Evolutionary conservation across 2,113 vertebrate species (phyloP).

Genomic region (Amia ocellicauda): DNA sequence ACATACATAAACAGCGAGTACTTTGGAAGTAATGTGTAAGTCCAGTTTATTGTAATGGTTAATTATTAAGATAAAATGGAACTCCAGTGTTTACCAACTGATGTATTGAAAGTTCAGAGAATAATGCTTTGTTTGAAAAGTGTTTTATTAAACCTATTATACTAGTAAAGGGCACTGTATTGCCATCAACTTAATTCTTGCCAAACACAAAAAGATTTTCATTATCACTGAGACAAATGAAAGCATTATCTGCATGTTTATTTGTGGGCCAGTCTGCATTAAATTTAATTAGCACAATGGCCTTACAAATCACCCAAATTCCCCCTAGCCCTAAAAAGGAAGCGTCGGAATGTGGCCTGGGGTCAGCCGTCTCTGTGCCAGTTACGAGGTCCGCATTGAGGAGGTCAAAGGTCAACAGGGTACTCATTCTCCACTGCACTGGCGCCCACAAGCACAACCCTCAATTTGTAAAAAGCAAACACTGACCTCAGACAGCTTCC

Average conservation of each 20-base stretch:
- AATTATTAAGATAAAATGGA: too few relatives aligned
- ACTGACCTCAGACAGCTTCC: conserved; percentile 68
- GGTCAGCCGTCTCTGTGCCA: conserved; percentile 60
- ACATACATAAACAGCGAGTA: too few relatives aligned
- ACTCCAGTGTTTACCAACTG: too few relatives aligned
- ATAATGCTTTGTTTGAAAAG: too few relatives aligned
- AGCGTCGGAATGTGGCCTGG: conserved; percentile 65
- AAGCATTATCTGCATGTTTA: conserved; percentile 57
- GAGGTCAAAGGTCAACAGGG: conserved; percentile 71
- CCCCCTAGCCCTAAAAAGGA: conserved; percentile 63
- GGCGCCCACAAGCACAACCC: conserved; percentile 74
- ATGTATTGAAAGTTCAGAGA: too few relatives aligned
- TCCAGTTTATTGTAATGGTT: too few relatives aligned
- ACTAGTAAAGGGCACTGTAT: background rate
- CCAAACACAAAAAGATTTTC: conserved; percentile 28
- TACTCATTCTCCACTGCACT: conserved; percentile 67
- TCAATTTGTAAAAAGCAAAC: conserved; percentile 74
- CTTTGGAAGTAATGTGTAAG: too few relatives aligned
- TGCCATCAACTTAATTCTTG: conserved; percentile 18
- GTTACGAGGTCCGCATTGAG: conserved; percentile 57
- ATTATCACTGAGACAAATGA: conserved; percentile 39
- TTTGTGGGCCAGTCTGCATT: conserved; percentile 62
- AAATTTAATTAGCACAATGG: conserved; percentile 67
- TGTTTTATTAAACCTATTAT: background rate
- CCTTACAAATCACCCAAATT: conserved; percentile 49